These are phyloP conservation scores for Nemapogon koenigi DNA, from an alignment of 2,888 invertebrate species.

Conservation along the genomic window DNA sequence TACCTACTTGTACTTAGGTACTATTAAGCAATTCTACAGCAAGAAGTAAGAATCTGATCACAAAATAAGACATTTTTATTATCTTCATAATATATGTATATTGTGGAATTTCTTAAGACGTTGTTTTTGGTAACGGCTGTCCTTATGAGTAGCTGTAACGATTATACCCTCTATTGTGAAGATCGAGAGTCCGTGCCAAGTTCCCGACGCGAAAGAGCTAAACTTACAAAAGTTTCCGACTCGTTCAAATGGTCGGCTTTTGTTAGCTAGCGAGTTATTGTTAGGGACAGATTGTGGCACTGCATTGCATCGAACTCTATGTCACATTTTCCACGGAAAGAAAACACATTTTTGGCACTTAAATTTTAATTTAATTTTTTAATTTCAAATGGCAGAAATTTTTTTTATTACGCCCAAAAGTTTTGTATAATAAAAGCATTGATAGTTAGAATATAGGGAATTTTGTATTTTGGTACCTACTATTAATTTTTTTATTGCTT, in stretches of 20 bases:
- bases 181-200: slow-evolving; percentile 47
- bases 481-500: too few species aligned
- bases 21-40: too few species aligned
- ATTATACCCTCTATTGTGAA: slow-evolving; percentile 57
- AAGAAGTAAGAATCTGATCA: too few species aligned
- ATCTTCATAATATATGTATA: too few species aligned
- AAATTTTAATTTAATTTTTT: too few species aligned
- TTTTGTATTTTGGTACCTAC: too few species aligned
- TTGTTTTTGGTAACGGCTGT: slow-evolving; percentile 55
- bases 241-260: slow-evolving; percentile 63
- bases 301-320: slow-evolving; percentile 28
- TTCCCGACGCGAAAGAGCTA: slow-evolving; percentile 54
- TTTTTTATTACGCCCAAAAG: too few species aligned
- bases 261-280: slow-evolving; percentile 62
- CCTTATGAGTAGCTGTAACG: slow-evolving; percentile 57
- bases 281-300: slow-evolving; percentile 55
- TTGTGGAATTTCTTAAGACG: slow-evolving; percentile 26
- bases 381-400: too few species aligned
- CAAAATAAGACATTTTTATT: too few species aligned
- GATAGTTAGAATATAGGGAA: too few species aligned
- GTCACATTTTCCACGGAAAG: slow-evolving; percentile 31
- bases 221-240: slow-evolving; percentile 63
- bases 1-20: too few species aligned
- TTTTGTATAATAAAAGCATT: not conserved
- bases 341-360: too few species aligned